Base-by-base conservation (phyloP, 2,888 invertebrate genomes). In the Lymantria monacha region DNA sequence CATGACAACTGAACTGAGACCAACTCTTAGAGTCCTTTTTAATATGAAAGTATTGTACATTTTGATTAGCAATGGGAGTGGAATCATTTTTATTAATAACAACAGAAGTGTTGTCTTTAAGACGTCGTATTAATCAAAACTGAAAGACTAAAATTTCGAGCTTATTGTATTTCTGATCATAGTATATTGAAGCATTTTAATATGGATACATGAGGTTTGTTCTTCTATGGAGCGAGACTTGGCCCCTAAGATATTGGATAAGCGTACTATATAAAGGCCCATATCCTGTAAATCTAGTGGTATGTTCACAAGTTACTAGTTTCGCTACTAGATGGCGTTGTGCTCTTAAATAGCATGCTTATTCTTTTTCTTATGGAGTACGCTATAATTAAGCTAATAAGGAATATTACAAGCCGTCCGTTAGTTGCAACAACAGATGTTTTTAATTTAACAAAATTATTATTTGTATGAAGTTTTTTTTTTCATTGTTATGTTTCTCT, bases 131-230 rank as follows among this genome's bases (percentile, higher is more conserved):
- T 40, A 46, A 31, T 53, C 42, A 45, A 45, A 48, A 48, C 53
- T 49, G 48, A 49, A 53, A 53, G 53, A 53, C 53, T 53, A 3
- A 53, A 53, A 53, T 53, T 53, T 46, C 53, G 53, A 53, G 53
- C 53, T 53, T 53, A 53, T 46, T 49, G 46, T 53, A 48, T 53
- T 30, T 42, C 49, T 53, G 53, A 14, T 48, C 43, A 46, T 38
- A 42, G 15, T 49, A 48, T 30, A 42, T 33, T 42, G 44, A n/a
- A 13, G 9, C 12, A 38, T 36, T 46, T 31, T 33, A 44, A 9
- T 46, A 44, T 37, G 40, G 53, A 53, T 49, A 53, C 53, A 53
- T 53, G 44, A 44, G 53, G 43, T 49, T 22, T 36, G 41, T 13
- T 37, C 42, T 11, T 33, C 8, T 30, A n/a, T 41, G 14, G 41